Evolutionary conservation across 2,797 vertebrate genomes (phyloP).

Genomic region (Artibeus jamaicensis): DNA sequence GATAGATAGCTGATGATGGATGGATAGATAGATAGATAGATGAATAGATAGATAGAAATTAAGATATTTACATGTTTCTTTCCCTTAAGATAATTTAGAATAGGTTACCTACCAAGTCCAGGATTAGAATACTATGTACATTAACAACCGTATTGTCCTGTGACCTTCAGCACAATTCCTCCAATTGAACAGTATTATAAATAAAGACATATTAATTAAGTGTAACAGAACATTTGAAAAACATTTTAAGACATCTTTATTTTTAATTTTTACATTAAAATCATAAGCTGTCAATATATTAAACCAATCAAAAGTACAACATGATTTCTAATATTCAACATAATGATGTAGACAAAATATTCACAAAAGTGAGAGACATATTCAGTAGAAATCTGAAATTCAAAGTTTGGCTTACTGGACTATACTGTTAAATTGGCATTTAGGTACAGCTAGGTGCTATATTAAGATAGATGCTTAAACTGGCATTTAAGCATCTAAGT

Average conservation of each 20-base stretch:
- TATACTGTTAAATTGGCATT: conserved; percentile 37
- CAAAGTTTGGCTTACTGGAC: conserved; percentile 60
- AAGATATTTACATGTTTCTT: not conserved
- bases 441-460: conserved; percentile 46
- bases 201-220: not conserved
- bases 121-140: conserved; percentile 2
- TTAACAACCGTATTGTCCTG: not conserved
- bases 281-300: not conserved
- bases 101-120: not conserved
- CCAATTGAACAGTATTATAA: not conserved
- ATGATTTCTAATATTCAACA: not conserved
- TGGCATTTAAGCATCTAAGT: conserved; percentile 43
- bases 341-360: not conserved
- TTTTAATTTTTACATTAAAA: not conserved
- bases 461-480: not conserved
- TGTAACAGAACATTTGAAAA: not conserved
- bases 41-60: not conserved
- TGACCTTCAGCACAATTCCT: not conserved
- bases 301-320: conserved; percentile 14
- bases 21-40: not conserved
- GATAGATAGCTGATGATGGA: not conserved
- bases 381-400: conserved; percentile 71
- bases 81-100: conserved; percentile 10
- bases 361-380: conserved; percentile 49
- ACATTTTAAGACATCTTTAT: not conserved